phyloP scores from a whole-genome alignment of 2,797 vertebrate species.

The Alosa sapidissima region DNA sequence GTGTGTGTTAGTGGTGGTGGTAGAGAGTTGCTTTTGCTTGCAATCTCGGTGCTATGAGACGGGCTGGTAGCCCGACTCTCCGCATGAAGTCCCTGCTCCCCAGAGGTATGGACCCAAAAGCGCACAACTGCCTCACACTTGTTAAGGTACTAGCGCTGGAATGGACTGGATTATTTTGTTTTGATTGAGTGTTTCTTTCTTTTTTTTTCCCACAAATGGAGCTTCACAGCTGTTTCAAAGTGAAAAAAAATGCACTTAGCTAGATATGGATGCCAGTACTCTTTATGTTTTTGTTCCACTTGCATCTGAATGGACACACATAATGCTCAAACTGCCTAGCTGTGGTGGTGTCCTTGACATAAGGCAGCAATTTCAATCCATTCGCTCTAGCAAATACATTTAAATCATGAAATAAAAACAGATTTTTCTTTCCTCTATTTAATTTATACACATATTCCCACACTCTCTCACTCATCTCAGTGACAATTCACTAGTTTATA shows the following conservation, averaged over 20 bases:
- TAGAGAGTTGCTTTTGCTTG: too few relatives aligned
- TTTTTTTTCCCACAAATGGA: neutral
- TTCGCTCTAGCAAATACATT: neutral
- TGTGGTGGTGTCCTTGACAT: neutral
- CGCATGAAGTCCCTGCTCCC: neutral
- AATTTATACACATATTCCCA: neutral
- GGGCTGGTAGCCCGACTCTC: neutral
- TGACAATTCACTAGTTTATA: neutral
- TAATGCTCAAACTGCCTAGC: neutral
- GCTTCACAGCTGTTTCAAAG: conserved; percentile 7
- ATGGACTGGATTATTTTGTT: neutral
- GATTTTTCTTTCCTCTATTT: neutral
- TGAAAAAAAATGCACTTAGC: neutral
- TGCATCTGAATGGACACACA: neutral
- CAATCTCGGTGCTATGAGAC: neutral
- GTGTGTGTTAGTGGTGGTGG: too few relatives aligned
- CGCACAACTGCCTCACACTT: neutral
- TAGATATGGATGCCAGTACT: neutral
- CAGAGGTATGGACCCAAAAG: neutral
- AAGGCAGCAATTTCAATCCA: conserved; percentile 3
- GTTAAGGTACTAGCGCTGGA: neutral
- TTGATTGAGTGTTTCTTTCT: neutral
- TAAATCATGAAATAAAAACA: neutral
- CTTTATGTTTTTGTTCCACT: neutral
- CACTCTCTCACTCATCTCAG: neutral